Percentiles rank a stretch among this genome's conserved stretches.
Evolutionary conservation across 2,888 invertebrate species (phyloP).

Genomic region (Drosophila lacicola): DNA sequence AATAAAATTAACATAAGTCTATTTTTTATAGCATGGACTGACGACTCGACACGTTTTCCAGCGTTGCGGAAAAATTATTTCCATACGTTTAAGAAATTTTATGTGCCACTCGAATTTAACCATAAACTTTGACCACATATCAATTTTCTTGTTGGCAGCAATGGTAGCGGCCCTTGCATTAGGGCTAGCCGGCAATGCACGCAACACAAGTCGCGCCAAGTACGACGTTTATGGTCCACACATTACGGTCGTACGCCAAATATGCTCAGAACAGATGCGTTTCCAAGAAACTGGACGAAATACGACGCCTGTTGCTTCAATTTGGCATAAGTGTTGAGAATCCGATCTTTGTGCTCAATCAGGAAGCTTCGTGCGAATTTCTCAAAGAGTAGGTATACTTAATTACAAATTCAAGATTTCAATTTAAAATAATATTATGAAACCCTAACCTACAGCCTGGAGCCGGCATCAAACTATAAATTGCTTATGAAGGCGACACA

Average conservation of each 20-base stretch:
- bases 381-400: slow-evolving; percentile 81
- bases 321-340: slow-evolving; percentile 97
- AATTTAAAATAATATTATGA: neutral
- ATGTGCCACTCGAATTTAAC: slow-evolving; percentile 95
- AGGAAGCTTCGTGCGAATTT: slow-evolving; percentile 96
- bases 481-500: slow-evolving; percentile 82
- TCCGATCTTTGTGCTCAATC: slow-evolving; percentile 96
- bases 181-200: slow-evolving; percentile 94
- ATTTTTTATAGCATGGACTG: slow-evolving; percentile 35
- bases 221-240: slow-evolving; percentile 86
- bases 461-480: slow-evolving; percentile 82
- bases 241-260: slow-evolving; percentile 88
- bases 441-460: slow-evolving; percentile 66
- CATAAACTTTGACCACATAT: slow-evolving; percentile 91
- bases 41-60: slow-evolving; percentile 25
- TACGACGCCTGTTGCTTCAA: slow-evolving; percentile 89
- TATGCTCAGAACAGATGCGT: slow-evolving; percentile 88
- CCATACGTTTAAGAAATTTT: slow-evolving; percentile 91
- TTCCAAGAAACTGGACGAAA: slow-evolving; percentile 90
- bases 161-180: slow-evolving; percentile 96
- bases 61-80: slow-evolving; percentile 84
- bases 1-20: neutral
- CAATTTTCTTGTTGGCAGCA: slow-evolving; percentile 93
- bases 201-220: slow-evolving; percentile 91
- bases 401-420: neutral